Evolutionary conservation across 30 jellyfish, hydroid and myxozoan genomes (phyloP).

Genomic region (Morbakka virulenta): DNA sequence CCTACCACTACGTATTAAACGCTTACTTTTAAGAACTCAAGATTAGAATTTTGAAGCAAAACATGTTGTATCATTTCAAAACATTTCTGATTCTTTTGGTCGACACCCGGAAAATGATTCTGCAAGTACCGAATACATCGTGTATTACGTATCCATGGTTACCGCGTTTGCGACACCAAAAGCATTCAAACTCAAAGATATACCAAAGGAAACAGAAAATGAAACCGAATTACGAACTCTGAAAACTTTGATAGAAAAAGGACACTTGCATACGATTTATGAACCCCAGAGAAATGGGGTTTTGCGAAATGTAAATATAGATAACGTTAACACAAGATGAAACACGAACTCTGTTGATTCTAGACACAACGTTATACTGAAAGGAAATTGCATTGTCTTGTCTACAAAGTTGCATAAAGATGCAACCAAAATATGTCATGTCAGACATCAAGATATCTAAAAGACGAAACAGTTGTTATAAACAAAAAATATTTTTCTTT

Average conservation of each 20-base stretch:
- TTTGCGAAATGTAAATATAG: too few species aligned
- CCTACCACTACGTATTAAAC: conserved; percentile 20
- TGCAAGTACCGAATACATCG: not conserved
- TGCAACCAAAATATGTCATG: too few species aligned
- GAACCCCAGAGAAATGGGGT: too few species aligned
- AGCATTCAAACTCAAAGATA: not conserved
- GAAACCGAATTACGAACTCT: too few species aligned
- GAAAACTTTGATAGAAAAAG: too few species aligned
- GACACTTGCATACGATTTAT: too few species aligned
- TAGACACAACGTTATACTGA: conserved; percentile 6
- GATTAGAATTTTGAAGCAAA: not conserved
- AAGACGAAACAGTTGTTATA: conserved; percentile 8
- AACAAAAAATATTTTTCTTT: not conserved
- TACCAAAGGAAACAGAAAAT: too few species aligned
- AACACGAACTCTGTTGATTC: not conserved
- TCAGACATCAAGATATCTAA: too few species aligned
- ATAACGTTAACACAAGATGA: not conserved
- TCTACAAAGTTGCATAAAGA: too few species aligned
- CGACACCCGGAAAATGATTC: not conserved
- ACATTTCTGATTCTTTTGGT: conserved; percentile 1
- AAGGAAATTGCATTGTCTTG: too few species aligned
- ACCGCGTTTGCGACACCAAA: conserved; percentile 28
- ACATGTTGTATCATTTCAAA: not conserved
- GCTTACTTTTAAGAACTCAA: conserved; percentile 6
- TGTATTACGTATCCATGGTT: too few species aligned